Conservation (phyloP, 2,797 vertebrate species). For the Myoxocephalus aenaeus region DNA sequence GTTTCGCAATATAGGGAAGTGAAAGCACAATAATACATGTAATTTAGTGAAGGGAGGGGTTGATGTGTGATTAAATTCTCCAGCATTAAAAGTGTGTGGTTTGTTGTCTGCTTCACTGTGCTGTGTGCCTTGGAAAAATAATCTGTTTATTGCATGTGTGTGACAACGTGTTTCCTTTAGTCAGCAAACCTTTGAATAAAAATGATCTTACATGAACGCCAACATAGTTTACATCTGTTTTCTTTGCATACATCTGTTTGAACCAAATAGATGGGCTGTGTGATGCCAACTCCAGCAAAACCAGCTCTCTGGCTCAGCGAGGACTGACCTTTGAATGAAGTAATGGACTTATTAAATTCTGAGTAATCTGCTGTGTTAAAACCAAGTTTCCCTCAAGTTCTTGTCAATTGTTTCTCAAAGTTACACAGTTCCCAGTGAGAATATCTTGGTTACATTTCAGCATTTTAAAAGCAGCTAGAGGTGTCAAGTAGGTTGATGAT, state of each 20-base stretch:
- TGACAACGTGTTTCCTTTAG: slow-evolving; percentile 16
- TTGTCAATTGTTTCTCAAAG: background rate
- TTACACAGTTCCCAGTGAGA: background rate
- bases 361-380: background rate
- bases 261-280: background rate
- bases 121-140: slow-evolving; percentile 9
- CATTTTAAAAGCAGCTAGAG: background rate
- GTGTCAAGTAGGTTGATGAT: background rate
- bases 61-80: slow-evolving; percentile 37
- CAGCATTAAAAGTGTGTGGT: slow-evolving; percentile 21
- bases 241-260: slow-evolving; percentile 7
- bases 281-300: background rate
- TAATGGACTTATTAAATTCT: background rate
- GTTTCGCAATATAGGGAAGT: slow-evolving; percentile 32
- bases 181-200: slow-evolving; percentile 43
- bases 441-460: background rate
- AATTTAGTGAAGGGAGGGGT: slow-evolving; percentile 12
- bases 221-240: slow-evolving; percentile 15
- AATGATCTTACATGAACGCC: slow-evolving; percentile 28
- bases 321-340: slow-evolving; percentile 1
- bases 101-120: slow-evolving; percentile 16
- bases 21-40: slow-evolving; percentile 2
- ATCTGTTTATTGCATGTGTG: slow-evolving; percentile 20
- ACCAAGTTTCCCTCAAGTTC: background rate
- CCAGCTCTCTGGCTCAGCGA: background rate